Conservation (phyloP, 2,113 vertebrate species). For the Psophia crepitans region DNA sequence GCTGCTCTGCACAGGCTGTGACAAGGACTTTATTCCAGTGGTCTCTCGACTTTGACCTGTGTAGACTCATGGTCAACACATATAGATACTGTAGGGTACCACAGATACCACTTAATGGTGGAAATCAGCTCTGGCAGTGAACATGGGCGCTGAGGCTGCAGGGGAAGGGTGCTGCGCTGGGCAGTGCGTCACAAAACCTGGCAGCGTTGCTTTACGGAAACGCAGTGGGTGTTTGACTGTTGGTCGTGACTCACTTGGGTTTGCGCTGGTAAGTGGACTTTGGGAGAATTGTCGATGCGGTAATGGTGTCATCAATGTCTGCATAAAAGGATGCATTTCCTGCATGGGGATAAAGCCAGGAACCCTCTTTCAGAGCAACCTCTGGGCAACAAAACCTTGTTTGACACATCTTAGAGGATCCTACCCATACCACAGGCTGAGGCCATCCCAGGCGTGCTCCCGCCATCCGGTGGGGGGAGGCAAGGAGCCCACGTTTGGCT, state of each 20-base stretch:
- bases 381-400: neutral
- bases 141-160: neutral
- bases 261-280: neutral
- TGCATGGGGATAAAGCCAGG: neutral
- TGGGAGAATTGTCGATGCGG: accelerated
- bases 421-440: neutral
- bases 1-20: accelerated
- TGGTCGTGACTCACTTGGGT: neutral
- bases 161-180: neutral
- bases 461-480: neutral
- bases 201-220: neutral
- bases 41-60: neutral
- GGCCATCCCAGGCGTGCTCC: neutral
- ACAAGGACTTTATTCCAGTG: neutral
- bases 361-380: neutral
- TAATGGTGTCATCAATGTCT: neutral
- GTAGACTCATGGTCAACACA: neutral
- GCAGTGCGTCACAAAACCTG: neutral
- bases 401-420: neutral
- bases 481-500: accelerated
- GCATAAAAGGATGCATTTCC: neutral
- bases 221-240: neutral
- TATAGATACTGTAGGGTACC: neutral
- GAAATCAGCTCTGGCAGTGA: neutral
- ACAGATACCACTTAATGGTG: no score